These are phyloP conservation scores for Cyrtorhinus lividipennis DNA, from an alignment of 1,140 invertebrate species.

Conservation along the genomic window DNA sequence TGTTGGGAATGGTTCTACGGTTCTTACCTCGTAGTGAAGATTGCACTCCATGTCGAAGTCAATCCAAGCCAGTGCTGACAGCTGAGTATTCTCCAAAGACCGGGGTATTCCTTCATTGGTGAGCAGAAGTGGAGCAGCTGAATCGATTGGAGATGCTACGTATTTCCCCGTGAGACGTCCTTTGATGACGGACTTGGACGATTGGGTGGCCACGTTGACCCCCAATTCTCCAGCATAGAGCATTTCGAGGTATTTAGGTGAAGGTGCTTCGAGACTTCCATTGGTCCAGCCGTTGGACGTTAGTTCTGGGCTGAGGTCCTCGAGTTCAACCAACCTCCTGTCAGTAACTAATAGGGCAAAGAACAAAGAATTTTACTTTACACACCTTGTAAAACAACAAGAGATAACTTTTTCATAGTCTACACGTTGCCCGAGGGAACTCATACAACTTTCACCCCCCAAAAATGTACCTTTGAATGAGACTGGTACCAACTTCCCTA, in stretches of 20 bases:
- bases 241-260: slow-evolving; percentile 55
- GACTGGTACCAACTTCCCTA: no score
- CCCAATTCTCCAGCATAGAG: slow-evolving; percentile 62
- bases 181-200: slow-evolving; percentile 37
- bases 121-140: slow-evolving; percentile 49
- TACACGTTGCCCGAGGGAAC: no score
- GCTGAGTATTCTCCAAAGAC: slow-evolving; percentile 21
- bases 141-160: slow-evolving; percentile 39
- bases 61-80: slow-evolving; percentile 65
- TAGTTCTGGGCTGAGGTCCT: slow-evolving; percentile 47
- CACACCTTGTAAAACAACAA: no score
- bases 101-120: background rate
- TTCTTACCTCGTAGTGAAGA: slow-evolving; percentile 62
- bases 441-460: no score
- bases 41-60: slow-evolving; percentile 65
- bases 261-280: slow-evolving; percentile 46
- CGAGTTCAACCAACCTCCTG: slow-evolving; percentile 39
- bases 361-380: slow-evolving; percentile 2
- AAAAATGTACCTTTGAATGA: no score
- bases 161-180: slow-evolving; percentile 49
- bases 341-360: slow-evolving; percentile 23
- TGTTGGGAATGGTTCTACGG: no score
- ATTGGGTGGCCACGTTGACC: slow-evolving; percentile 48
- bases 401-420: no score
- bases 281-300: slow-evolving; percentile 43